Base-by-base conservation (phyloP, 64 coral and sea anemone genomes). In the Orbicella faveolata region DNA sequence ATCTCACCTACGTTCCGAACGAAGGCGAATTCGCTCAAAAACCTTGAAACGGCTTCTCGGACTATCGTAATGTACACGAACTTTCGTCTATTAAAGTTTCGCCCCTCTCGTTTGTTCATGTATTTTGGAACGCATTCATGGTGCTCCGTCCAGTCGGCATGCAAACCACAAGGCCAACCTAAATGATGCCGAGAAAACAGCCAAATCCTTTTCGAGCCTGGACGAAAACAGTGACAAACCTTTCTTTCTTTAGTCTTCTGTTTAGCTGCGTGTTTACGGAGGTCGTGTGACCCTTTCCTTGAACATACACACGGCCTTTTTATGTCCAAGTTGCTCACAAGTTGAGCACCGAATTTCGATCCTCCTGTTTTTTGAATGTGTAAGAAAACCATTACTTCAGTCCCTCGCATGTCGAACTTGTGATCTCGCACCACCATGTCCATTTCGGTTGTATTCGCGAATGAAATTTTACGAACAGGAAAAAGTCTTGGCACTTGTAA, bases 281-380 rank as follows among this genome's bases (percentile, higher is more conserved):
- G 52, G 52, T 33, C 10, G 21, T 15, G 51, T 61, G 75, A 80
- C 23, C 17, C 73, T 48, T 79, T 69, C 17, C 73, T 34, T 18
- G 75, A 48, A 61, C 91, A 90, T 54, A 77, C 35, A 73, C 96
- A 98, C 34, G 93, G 65, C n/a, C 75, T 92, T 14, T 83, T 34
- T 30, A 90, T 86, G 19, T 87, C 52, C 26, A 98, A 88, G 92
- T 98, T 87, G 39, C 62, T 92, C 3, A 92, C 93, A 15, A 98
- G 81, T 63, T 98, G 93, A 52, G 75, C 79, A 57, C 94, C 96
- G 36, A 98, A 98, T 18, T 74, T 92, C 12, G 93, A 90, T 61
- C 96, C 96, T 15, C 96, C 96, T 67, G 96, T 98, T 73, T 98
- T 98, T 39, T 98, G 96, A 35, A 94, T 98, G 88, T 98, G 96